Percentiles rank a stretch among this genome's conserved stretches.
These are phyloP conservation scores for Semaprochilodus insignis DNA, from an alignment of 2,797 vertebrate species.

Conservation along the genomic window DNA sequence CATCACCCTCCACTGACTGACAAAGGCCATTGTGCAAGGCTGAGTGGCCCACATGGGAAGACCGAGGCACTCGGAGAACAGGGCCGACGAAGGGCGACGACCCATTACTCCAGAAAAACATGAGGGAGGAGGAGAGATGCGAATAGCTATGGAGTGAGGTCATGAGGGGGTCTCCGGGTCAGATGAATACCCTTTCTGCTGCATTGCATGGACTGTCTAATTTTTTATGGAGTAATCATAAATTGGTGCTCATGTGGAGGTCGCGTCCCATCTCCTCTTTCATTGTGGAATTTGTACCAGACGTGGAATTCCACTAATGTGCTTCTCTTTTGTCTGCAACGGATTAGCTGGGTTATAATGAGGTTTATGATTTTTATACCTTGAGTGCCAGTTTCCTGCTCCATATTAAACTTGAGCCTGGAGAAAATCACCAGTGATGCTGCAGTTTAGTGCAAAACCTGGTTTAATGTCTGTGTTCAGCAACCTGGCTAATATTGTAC, in stretches of 20 bases:
- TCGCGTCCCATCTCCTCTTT: constrained; percentile 6
- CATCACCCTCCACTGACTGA: constrained; percentile 61
- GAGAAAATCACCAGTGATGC: neutral
- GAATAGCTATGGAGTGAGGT: constrained; percentile 62
- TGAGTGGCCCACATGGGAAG: constrained; percentile 65
- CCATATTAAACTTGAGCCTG: too few relatives aligned
- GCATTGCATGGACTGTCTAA: constrained; percentile 35
- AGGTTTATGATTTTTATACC: neutral
- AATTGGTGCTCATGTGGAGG: neutral
- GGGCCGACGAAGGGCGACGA: constrained; percentile 49
- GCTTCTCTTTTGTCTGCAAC: constrained; percentile 10
- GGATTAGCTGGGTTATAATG: neutral
- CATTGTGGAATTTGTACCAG: neutral
- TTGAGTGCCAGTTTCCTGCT: neutral
- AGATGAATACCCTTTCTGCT: constrained; percentile 60
- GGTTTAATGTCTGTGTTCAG: neutral
- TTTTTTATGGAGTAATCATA: constrained; percentile 31
- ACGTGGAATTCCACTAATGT: neutral
- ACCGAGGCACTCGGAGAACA: constrained; percentile 44
- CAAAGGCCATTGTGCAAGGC: constrained; percentile 72
- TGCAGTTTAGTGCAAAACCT: neutral
- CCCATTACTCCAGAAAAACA: constrained; percentile 47
- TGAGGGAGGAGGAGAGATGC: constrained; percentile 41
- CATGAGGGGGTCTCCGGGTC: constrained; percentile 57
- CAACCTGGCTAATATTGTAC: neutral